A percentile compares a stretch with the other conserved stretches of the same genome.
phyloP scores from a whole-genome alignment of 2,113 vertebrate species.

The Anguilla japonica region DNA sequence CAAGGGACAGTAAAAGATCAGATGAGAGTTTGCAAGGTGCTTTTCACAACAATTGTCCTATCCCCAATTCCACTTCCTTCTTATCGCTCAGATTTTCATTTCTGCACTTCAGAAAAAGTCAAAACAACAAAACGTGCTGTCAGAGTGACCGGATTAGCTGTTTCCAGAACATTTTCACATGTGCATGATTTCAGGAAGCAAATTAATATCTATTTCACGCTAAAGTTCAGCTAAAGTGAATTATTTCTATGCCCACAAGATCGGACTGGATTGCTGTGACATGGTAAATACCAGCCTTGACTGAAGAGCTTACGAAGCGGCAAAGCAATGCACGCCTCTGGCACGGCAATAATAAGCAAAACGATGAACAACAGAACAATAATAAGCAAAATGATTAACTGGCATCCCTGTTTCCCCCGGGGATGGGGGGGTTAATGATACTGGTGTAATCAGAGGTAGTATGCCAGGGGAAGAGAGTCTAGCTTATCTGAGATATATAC shows the following conservation, averaged over 20 bases:
- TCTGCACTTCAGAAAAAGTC: neutral
- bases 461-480: neutral
- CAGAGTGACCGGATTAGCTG: neutral
- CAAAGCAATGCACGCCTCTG: neutral
- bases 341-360: neutral
- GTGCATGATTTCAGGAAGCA: too few relatives aligned
- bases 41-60: neutral
- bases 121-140: neutral
- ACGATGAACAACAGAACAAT: neutral
- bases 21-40: neutral
- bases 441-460: neutral
- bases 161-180: neutral
- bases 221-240: neutral
- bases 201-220: neutral
- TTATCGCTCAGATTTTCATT: neutral
- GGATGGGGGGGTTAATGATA: neutral
- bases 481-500: conserved; percentile 3
- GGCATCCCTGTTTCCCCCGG: neutral
- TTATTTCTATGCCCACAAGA: neutral
- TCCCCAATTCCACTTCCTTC: neutral
- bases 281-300: neutral
- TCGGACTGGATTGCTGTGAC: neutral
- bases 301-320: neutral
- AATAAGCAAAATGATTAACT: neutral
- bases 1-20: neutral